These are phyloP conservation scores for Origma solitaria DNA, from an alignment of 2,113 vertebrate species.

Conservation along the genomic window DNA sequence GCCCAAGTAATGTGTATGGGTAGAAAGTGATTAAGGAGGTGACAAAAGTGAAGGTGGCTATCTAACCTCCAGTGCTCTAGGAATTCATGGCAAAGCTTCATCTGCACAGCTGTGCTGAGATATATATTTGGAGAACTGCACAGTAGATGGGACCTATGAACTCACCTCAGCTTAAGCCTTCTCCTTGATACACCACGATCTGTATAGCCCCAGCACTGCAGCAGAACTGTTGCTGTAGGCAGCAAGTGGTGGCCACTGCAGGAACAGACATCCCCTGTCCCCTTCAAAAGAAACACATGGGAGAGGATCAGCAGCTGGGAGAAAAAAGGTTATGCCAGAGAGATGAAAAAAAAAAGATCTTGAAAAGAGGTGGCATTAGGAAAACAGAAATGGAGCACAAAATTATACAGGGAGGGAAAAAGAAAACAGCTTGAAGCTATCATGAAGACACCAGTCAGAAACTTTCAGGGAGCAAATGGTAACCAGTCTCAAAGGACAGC, in stretches of 20 bases:
- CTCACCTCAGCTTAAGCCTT: background rate
- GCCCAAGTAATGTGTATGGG: background rate
- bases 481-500: background rate
- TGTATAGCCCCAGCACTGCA: background rate
- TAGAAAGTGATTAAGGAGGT: background rate
- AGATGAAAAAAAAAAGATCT: background rate
- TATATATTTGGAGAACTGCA: fast-evolving
- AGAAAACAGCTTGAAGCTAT: background rate
- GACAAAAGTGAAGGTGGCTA: background rate
- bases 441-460: background rate
- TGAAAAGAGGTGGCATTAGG: background rate
- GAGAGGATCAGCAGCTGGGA: background rate
- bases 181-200: background rate
- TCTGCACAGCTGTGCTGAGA: background rate
- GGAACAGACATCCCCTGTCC: background rate
- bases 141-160: background rate
- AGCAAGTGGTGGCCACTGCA: fast-evolving
- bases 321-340: background rate
- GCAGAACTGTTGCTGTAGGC: background rate
- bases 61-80: background rate
- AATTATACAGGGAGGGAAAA: fast-evolving
- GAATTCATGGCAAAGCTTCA: background rate
- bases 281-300: fast-evolving
- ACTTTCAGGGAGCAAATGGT: background rate
- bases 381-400: background rate